Conservation (phyloP, 2,113 vertebrate species). For the Promerops cafer region DNA sequence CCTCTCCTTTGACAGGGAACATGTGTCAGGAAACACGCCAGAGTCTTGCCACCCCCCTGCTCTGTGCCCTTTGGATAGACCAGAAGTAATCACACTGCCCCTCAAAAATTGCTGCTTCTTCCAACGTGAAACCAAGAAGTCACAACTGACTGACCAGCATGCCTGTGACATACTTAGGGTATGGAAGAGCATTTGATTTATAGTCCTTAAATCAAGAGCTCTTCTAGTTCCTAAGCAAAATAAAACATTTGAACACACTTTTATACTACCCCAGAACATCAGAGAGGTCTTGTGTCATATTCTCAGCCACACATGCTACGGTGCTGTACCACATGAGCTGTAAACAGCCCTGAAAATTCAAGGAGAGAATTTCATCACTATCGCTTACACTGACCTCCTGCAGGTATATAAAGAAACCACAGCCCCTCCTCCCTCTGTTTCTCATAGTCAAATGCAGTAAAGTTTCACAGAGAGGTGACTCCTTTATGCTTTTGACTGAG, state of each 20-base stretch:
- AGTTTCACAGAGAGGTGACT: not conserved
- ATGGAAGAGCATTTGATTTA: not conserved
- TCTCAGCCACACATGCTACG: not conserved
- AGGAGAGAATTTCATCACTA: not conserved
- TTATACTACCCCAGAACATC: not conserved
- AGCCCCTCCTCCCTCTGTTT: not conserved
- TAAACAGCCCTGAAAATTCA: not conserved
- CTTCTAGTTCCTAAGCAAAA: not conserved
- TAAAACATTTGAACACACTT: not conserved
- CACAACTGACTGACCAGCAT: not conserved
- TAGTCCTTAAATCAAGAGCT: not conserved
- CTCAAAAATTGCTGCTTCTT: not conserved
- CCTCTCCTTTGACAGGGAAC: not conserved
- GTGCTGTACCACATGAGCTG: not conserved
- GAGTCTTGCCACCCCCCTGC: not conserved
- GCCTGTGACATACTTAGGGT: not conserved
- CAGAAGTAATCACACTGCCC: not conserved
- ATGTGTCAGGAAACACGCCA: not conserved
- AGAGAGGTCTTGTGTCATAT: not conserved
- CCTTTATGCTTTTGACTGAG: not conserved
- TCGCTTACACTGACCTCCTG: not conserved
- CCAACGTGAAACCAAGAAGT: not conserved
- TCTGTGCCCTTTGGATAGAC: not conserved
- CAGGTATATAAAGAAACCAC: conserved; percentile 9
- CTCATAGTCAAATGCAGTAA: not conserved